A percentile compares a stretch with the other conserved stretches of the same genome.
Evolutionary conservation across 2,113 vertebrate genomes (phyloP).

Genomic region (Dasyprocta punctata): DNA sequence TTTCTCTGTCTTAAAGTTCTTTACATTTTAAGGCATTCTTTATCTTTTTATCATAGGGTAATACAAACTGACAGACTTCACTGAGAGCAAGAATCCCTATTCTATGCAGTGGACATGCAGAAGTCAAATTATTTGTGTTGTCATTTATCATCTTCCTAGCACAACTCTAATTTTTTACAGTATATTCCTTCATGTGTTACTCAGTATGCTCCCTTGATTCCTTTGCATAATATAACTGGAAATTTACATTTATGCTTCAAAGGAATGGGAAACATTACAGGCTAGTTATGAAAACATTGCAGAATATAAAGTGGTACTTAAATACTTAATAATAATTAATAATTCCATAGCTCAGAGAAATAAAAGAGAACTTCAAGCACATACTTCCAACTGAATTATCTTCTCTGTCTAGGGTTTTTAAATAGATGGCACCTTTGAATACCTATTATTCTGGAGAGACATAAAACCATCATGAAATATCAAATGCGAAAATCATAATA

Average conservation of each 20-base stretch:
- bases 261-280: not conserved
- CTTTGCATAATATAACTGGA: not conserved
- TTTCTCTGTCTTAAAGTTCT: constrained; percentile 50
- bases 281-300: constrained; percentile 10
- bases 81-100: not conserved
- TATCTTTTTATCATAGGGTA: constrained; percentile 3
- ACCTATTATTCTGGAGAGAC: constrained; percentile 1
- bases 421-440: constrained; percentile 8
- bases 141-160: not conserved
- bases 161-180: not conserved
- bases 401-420: not conserved
- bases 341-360: constrained; percentile 41
- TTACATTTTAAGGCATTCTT: not conserved
- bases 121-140: not conserved
- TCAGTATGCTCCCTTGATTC: not conserved
- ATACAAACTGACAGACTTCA: not conserved
- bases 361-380: not conserved
- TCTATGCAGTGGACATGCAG: not conserved
- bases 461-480: constrained; percentile 17
- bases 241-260: not conserved
- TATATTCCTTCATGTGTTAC: not conserved
- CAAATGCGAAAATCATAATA: not conserved
- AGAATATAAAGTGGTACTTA: constrained; percentile 46
- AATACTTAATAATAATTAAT: constrained; percentile 61
- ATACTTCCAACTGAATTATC: constrained; percentile 43